A percentile compares a stretch with the other conserved stretches of the same genome.
phyloP scores from a whole-genome alignment of 1,140 invertebrate species.

The Drosophila lini region DNA sequence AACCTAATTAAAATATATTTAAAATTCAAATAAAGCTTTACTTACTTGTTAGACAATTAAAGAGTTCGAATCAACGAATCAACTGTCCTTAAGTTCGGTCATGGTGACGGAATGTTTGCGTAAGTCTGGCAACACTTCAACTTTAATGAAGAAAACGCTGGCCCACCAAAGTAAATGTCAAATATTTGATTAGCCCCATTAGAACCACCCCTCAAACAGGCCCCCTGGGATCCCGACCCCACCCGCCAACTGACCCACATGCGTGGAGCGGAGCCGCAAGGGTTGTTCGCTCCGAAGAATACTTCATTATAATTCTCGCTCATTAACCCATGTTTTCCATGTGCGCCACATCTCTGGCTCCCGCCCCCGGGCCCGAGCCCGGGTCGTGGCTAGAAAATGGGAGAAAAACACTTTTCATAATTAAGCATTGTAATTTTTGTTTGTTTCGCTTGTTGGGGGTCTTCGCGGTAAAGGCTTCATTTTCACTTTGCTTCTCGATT shows the following conservation, averaged over 20 bases:
- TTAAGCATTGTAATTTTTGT: conserved; percentile 79
- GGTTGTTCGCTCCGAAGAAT: conserved; percentile 56
- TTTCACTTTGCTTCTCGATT: conserved; percentile 38
- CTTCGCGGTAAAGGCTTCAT: conserved; percentile 37
- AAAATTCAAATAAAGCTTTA: background rate
- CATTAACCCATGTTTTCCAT: conserved; percentile 70
- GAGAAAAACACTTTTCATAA: conserved; percentile 77
- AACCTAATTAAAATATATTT: too few species aligned
- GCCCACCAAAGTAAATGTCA: conserved; percentile 68
- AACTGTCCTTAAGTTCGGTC: background rate
- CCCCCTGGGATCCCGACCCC: background rate
- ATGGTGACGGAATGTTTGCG: conserved; percentile 8
- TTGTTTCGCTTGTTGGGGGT: conserved; percentile 43
- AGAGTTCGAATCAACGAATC: background rate
- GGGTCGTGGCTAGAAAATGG: conserved; percentile 16
- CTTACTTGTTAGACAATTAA: background rate
- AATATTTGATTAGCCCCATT: conserved; percentile 82
- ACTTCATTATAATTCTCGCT: conserved; percentile 77
- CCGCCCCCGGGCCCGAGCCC: conserved; percentile 19
- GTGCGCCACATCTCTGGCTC: conserved; percentile 45
- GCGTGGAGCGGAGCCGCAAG: conserved; percentile 29
- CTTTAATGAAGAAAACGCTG: conserved; percentile 29
- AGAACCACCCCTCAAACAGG: conserved; percentile 33
- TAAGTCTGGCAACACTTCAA: conserved; percentile 48
- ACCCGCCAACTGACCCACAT: conserved; percentile 62